These are phyloP conservation scores for Mormyrus proboscirostris DNA, from an alignment of 2,797 vertebrate species.

Conservation along the genomic window DNA sequence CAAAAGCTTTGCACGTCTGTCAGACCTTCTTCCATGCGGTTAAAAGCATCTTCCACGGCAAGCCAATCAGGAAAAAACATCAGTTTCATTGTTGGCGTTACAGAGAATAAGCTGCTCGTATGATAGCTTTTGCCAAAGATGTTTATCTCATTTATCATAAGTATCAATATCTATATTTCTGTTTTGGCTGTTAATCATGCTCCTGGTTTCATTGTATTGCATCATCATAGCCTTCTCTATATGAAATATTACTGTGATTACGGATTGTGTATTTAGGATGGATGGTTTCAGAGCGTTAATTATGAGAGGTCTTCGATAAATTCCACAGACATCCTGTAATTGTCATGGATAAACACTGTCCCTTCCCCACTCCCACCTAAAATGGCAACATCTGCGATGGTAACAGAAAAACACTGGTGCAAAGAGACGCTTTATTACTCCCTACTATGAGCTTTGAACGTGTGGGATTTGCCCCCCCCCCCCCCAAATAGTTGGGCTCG, in stretches of 20 bases:
- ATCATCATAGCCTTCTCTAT: neutral
- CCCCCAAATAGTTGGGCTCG: neutral
- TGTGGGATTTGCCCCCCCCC: neutral
- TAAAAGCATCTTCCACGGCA: neutral
- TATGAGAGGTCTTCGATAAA: neutral
- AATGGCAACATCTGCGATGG: conserved; percentile 3
- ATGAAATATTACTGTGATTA: neutral
- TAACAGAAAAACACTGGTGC: neutral
- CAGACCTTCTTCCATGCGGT: neutral
- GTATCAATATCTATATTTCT: neutral
- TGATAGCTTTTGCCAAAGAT: neutral
- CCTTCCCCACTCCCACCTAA: neutral
- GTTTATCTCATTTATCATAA: neutral
- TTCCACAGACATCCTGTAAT: neutral
- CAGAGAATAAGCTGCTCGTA: neutral
- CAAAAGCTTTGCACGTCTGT: neutral
- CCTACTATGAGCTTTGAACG: neutral
- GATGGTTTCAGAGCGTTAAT: neutral
- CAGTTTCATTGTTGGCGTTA: neutral
- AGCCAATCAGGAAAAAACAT: neutral
- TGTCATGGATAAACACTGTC: neutral
- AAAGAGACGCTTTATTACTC: neutral
- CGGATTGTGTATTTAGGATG: neutral
- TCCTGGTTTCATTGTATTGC: neutral
- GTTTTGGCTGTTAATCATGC: neutral